phyloP scores from a whole-genome alignment of 1,140 invertebrate species.

The Steinernema khuongi region DNA sequence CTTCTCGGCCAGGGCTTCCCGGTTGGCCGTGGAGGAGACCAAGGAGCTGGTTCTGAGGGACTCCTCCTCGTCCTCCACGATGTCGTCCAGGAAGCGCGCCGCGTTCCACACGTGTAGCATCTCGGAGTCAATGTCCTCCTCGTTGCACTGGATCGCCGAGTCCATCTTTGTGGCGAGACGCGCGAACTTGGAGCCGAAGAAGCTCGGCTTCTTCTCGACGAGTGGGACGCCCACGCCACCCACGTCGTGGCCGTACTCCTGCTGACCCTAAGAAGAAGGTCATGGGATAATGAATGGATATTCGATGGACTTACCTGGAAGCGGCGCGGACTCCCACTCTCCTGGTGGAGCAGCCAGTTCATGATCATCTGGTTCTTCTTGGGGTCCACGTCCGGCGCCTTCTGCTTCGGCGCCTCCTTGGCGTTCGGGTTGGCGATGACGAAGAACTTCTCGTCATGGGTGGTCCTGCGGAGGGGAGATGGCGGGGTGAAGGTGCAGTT shows the following conservation, averaged over 20 bases:
- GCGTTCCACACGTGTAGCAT: constrained; percentile 17
- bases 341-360: constrained; percentile 24
- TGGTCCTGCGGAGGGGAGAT: constrained; percentile 1
- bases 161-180: constrained; percentile 10
- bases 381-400: constrained; percentile 17
- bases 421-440: constrained; percentile 23
- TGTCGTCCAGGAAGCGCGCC: constrained; percentile 26
- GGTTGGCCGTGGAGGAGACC: not conserved
- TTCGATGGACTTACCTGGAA: too few relatives aligned
- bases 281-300: too few relatives aligned
- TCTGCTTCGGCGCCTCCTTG: not conserved
- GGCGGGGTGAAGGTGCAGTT: not conserved
- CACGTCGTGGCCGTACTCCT: constrained; percentile 17
- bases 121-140: constrained; percentile 27
- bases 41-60: not conserved
- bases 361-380: constrained; percentile 28
- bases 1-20: constrained; percentile 24
- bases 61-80: constrained; percentile 31
- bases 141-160: constrained; percentile 25
- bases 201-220: not conserved
- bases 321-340: not conserved
- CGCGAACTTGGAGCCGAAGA: not conserved
- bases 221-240: constrained; percentile 18
- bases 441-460: not conserved
- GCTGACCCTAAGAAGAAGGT: too few relatives aligned